Percentiles rank a stretch among this genome's conserved stretches.
These are phyloP conservation scores for Carabus problematicus DNA, from an alignment of 2,888 invertebrate species.

Conservation along the genomic window DNA sequence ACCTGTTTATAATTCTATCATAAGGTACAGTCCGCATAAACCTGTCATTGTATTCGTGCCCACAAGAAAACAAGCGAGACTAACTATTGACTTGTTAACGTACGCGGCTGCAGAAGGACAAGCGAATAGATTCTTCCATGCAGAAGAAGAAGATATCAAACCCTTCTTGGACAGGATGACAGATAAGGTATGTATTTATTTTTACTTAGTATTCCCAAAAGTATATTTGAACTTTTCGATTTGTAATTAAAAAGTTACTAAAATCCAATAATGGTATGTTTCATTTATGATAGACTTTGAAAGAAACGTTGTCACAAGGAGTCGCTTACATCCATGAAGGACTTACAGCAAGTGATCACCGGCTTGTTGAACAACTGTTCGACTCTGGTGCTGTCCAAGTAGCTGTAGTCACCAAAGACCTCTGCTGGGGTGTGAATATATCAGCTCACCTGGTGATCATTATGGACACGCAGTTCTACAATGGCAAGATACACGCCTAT, in stretches of 20 bases:
- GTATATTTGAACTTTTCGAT: too few species aligned
- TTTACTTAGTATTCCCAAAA: neutral
- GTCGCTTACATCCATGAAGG: conserved; percentile 99
- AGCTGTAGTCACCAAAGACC: conserved; percentile 88
- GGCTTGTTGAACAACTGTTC: conserved; percentile 91
- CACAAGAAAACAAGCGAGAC: conserved; percentile 85
- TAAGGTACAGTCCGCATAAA: conserved; percentile 81
- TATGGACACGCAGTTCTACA: conserved; percentile 94
- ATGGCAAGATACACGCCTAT: conserved; percentile 84
- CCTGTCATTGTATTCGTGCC: conserved; percentile 93
- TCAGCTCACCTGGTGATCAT: conserved; percentile 93
- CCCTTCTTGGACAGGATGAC: conserved; percentile 87
- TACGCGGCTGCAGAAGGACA: conserved; percentile 90
- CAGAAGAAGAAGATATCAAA: conserved; percentile 83
- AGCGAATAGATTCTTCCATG: conserved; percentile 88
- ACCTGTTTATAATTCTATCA: conserved; percentile 93
- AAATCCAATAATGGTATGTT: conserved; percentile 43
- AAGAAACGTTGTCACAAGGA: conserved; percentile 91
- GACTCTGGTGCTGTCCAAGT: conserved; percentile 92
- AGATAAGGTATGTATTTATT: conserved; percentile 72
- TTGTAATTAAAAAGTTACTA: too few species aligned
- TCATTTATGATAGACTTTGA: conserved; percentile 69
- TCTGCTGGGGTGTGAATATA: conserved; percentile 92
- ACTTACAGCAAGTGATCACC: conserved; percentile 80
- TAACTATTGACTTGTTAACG: conserved; percentile 95